Evolutionary conservation across 2,113 vertebrate genomes (phyloP).

Genomic region (Neodontobutis hainanensis): DNA sequence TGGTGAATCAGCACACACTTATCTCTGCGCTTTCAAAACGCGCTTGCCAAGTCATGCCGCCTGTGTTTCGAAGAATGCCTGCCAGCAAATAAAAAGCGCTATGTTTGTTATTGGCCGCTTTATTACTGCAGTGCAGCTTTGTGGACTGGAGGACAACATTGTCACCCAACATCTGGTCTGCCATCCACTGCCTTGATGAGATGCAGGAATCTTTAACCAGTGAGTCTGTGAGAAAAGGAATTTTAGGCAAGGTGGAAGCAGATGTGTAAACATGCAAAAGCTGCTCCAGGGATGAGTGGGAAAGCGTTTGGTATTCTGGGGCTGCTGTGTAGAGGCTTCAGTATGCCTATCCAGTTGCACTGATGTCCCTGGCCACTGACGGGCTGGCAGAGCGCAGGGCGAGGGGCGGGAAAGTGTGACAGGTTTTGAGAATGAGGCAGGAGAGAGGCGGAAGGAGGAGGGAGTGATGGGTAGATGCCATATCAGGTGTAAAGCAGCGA

Average conservation of each 20-base stretch:
- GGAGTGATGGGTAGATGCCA: constrained; percentile 34
- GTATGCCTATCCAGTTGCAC: constrained; percentile 9
- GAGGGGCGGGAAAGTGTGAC: constrained; percentile 49
- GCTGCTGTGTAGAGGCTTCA: constrained; percentile 31
- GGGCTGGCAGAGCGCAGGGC: constrained; percentile 12
- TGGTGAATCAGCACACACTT: constrained; percentile 60
- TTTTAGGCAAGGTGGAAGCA: constrained; percentile 4
- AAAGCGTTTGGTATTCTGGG: constrained; percentile 54
- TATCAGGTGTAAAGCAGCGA: constrained; percentile 28
- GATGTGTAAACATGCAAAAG: constrained; percentile 3
- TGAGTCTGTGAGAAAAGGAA: neutral
- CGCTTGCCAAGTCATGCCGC: constrained; percentile 47
- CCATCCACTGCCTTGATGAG: constrained; percentile 1
- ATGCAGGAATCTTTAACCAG: constrained; percentile 2
- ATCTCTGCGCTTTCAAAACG: constrained; percentile 42
- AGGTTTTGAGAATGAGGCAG: constrained; percentile 56
- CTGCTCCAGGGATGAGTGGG: constrained; percentile 4
- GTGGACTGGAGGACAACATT: neutral
- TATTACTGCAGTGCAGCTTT: constrained; percentile 47
- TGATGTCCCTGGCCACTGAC: constrained; percentile 23
- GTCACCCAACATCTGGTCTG: constrained; percentile 35
- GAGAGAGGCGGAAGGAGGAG: constrained; percentile 27
- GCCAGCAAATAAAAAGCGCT: constrained; percentile 36
- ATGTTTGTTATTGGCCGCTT: constrained; percentile 41
- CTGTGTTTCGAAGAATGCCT: constrained; percentile 3